phyloP scores from a whole-genome alignment of 2,888 invertebrate genomes.

The Netelia melanura region DNA sequence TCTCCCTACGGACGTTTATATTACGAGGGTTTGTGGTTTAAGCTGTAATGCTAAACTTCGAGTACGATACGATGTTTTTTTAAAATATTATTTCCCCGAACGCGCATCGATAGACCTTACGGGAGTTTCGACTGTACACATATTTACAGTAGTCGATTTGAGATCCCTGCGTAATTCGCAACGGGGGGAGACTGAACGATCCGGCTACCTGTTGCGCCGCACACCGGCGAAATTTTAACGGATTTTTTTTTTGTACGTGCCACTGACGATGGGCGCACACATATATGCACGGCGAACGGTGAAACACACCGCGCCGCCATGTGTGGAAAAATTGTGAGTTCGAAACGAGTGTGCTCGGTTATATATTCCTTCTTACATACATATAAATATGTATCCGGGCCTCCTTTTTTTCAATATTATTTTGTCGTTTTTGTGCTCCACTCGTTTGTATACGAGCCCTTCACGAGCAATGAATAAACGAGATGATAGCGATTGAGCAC shows the following conservation, averaged over 20 bases:
- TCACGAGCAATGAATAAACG: constrained; percentile 54
- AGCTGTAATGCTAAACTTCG: too few relatives aligned
- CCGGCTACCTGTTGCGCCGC: constrained; percentile 56
- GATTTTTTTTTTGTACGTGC: constrained; percentile 28
- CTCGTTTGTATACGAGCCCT: constrained; percentile 4
- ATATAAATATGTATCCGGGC: constrained; percentile 9
- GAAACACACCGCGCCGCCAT: not conserved
- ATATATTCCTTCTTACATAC: constrained; percentile 6
- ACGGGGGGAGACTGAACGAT: constrained; percentile 51
- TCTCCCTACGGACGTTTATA: too few relatives aligned
- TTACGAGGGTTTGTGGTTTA: too few relatives aligned
- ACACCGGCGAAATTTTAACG: constrained; percentile 47
- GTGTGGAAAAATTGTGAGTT: constrained; percentile 31
- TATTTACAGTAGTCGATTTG: constrained; percentile 13
- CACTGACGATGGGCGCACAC: constrained; percentile 2
- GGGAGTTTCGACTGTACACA: constrained; percentile 44
- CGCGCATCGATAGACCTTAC: not conserved
- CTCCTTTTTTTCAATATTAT: constrained; percentile 14
- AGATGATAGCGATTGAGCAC: constrained; percentile 58
- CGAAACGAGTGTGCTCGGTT: constrained; percentile 11
- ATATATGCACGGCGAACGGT: not conserved
- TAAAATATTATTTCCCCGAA: too few relatives aligned
- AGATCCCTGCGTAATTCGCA: constrained; percentile 47
- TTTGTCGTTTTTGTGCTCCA: constrained; percentile 20
- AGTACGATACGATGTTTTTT: too few relatives aligned